Conservation (phyloP, 2,113 vertebrate genomes). For the Mirza zaza region DNA sequence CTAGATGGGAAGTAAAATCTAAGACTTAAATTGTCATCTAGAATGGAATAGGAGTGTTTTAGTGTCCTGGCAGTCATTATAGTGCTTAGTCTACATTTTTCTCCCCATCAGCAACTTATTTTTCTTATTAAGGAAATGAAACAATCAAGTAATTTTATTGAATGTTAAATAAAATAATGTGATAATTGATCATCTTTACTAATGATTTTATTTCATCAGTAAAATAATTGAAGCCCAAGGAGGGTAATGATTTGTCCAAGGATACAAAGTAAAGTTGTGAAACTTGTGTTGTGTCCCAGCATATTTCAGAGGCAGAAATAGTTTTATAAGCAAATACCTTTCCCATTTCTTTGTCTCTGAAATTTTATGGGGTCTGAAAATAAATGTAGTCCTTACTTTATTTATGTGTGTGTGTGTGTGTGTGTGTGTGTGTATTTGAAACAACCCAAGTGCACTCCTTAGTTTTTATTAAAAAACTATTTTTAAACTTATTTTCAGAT, state of each 20-base stretch:
- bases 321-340: neutral
- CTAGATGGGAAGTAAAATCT: neutral
- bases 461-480: neutral
- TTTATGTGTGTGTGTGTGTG: too few species aligned
- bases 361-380: neutral
- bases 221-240: neutral
- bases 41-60: neutral
- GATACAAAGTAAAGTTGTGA: neutral
- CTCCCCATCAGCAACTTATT: neutral
- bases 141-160: neutral
- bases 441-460: neutral
- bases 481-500: neutral
- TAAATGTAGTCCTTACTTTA: neutral
- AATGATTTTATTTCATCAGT: neutral
- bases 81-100: neutral
- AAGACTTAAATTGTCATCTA: neutral
- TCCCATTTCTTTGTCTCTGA: neutral
- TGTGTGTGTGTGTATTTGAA: too few species aligned
- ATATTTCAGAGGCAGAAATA: neutral
- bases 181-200: neutral
- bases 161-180: neutral
- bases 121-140: neutral
- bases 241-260: neutral
- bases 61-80: rapidly evolving
- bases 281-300: neutral